phyloP scores from a whole-genome alignment of 2,113 vertebrate species.

The Tautogolabrus adspersus region DNA sequence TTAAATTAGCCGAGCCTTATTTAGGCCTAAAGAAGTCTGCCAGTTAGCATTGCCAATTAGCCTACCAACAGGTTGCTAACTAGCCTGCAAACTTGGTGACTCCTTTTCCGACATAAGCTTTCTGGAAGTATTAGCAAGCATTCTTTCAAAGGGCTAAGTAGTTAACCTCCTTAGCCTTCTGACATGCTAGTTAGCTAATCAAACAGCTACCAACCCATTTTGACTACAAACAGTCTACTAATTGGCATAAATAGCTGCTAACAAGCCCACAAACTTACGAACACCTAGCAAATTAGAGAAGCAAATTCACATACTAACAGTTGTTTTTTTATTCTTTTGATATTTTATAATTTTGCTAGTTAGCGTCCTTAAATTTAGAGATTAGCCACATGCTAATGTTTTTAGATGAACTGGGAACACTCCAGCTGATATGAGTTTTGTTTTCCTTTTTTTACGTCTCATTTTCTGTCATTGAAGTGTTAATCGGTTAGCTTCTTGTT shows the following conservation, averaged over 20 bases:
- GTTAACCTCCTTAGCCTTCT: neutral
- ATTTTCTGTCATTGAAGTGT: conserved; percentile 1
- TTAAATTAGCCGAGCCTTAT: too few relatives aligned
- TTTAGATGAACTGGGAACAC: neutral
- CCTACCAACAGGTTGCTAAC: too few relatives aligned
- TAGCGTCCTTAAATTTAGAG: neutral
- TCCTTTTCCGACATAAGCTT: neutral
- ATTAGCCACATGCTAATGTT: neutral
- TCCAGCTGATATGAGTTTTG: neutral
- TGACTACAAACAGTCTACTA: too few relatives aligned
- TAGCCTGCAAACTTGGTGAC: too few relatives aligned
- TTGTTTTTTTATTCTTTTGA: neutral
- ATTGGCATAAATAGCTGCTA: neutral
- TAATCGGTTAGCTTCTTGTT: neutral
- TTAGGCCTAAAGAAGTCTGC: too few relatives aligned
- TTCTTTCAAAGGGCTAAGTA: too few relatives aligned
- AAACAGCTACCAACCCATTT: neutral
- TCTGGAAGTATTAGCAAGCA: neutral
- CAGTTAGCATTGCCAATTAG: too few relatives aligned
- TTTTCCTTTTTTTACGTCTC: neutral
- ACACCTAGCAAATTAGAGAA: conserved; percentile 18
- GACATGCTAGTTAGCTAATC: conserved; percentile 3
- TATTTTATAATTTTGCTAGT: neutral
- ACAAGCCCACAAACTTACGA: neutral
- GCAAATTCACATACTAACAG: conserved; percentile 14